Percentiles rank a stretch among this genome's conserved stretches.
phyloP scores from a whole-genome alignment of 2,888 invertebrate genomes.

The Leptinotarsa tumamoca region DNA sequence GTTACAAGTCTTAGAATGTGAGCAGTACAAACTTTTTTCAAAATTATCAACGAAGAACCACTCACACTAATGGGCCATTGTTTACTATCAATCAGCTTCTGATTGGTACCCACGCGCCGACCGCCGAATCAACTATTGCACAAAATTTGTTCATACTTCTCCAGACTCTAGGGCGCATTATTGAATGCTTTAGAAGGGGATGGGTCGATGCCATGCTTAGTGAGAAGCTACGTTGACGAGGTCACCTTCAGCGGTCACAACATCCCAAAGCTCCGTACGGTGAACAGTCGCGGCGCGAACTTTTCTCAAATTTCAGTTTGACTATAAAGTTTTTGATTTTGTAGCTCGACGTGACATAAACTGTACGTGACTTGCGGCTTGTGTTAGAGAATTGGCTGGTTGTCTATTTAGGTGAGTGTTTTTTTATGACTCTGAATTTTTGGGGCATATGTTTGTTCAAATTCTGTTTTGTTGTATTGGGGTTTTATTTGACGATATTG shows the following conservation, averaged over 20 bases:
- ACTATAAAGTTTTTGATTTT: not conserved
- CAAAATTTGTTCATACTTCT: not conserved
- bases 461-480: not conserved
- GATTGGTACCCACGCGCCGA: not conserved
- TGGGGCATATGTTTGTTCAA: not conserved
- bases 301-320: conserved; percentile 7
- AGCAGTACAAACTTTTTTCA: too few species aligned
- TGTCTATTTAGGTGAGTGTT: not conserved
- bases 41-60: too few species aligned
- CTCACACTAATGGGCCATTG: too few species aligned
- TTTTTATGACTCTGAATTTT: not conserved
- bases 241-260: conserved; percentile 19
- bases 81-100: not conserved
- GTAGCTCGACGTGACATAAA: not conserved
- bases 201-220: conserved; percentile 25
- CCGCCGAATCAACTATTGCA: not conserved
- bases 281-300: not conserved
- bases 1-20: too few species aligned
- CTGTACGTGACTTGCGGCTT: not conserved
- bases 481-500: too few species aligned
- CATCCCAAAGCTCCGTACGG: not conserved
- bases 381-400: too few species aligned
- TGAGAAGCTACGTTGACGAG: conserved; percentile 1
- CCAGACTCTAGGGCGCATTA: conserved; percentile 3
- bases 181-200: conserved; percentile 13